A percentile compares a stretch with the other conserved stretches of the same genome.
phyloP scores from a whole-genome alignment of 2,797 vertebrate species.

The Pelobates cultripes region DNA sequence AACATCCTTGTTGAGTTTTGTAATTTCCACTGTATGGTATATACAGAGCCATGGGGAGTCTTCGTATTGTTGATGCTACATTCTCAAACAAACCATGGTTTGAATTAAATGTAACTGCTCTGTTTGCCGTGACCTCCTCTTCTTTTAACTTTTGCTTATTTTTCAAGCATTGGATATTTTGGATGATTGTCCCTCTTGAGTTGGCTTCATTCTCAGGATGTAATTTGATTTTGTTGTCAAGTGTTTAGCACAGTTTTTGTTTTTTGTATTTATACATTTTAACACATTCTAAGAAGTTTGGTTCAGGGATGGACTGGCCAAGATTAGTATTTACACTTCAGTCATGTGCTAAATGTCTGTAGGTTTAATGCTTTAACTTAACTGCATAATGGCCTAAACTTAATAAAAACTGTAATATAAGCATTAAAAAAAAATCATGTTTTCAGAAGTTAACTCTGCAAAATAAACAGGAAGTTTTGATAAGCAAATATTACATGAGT shows the following conservation, averaged over 20 bases:
- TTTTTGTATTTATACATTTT: background rate
- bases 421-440: too few species aligned
- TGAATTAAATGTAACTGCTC: constrained; percentile 39
- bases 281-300: constrained; percentile 8
- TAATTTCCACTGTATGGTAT: constrained; percentile 36
- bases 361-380: background rate
- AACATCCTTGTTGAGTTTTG: constrained; percentile 9
- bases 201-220: constrained; percentile 18
- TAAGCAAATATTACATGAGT: too few species aligned
- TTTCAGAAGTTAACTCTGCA: too few species aligned
- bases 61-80: constrained; percentile 50
- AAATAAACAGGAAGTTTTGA: too few species aligned
- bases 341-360: background rate
- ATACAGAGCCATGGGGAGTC: constrained; percentile 40
- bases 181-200: constrained; percentile 40
- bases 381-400: too few species aligned
- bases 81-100: constrained; percentile 46
- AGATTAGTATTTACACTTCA: background rate
- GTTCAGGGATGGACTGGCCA: constrained; percentile 10
- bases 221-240: constrained; percentile 23
- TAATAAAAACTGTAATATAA: too few species aligned
- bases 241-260: constrained; percentile 16
- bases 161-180: constrained; percentile 38
- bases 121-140: constrained; percentile 43
- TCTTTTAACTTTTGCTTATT: constrained; percentile 50